Conservation (phyloP, 2,888 invertebrate species). For the Athalia circularis region DNA sequence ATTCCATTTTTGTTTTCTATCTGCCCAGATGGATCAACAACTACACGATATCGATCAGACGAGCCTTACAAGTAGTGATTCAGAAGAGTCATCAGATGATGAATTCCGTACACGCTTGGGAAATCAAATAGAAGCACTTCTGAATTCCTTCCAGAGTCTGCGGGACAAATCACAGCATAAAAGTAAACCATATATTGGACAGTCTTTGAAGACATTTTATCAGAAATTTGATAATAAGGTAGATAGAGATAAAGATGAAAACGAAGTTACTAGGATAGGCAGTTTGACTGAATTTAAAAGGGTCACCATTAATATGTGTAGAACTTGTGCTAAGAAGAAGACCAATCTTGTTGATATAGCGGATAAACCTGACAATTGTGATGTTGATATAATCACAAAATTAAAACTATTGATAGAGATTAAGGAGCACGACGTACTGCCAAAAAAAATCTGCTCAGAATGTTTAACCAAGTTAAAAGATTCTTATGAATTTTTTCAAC, state of each 20-base stretch:
- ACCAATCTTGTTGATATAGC: conserved; percentile 21
- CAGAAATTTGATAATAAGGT: not conserved
- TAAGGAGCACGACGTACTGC: conserved; percentile 26
- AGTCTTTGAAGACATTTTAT: conserved; percentile 19
- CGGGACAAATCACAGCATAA: not conserved
- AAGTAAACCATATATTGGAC: conserved; percentile 10
- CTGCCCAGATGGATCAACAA: not conserved
- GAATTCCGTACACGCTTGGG: conserved; percentile 35
- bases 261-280: no score
- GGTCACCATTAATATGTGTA: conserved; percentile 23
- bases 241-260: conserved; percentile 1
- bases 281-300: conserved; percentile 11
- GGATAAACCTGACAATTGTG: not conserved
- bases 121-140: conserved; percentile 28
- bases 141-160: conserved; percentile 26
- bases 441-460: conserved; percentile 28
- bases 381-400: conserved; percentile 24
- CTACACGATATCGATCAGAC: not conserved
- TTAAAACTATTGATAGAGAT: conserved; percentile 40
- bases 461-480: conserved; percentile 30
- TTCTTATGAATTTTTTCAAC: conserved; percentile 38
- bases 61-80: not conserved
- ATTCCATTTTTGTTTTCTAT: not conserved
- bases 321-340: conserved; percentile 40
- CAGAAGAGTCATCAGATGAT: conserved; percentile 7